Conservation (phyloP, 1,140 invertebrate genomes). For the Tyrophagus putrescentiae region DNA sequence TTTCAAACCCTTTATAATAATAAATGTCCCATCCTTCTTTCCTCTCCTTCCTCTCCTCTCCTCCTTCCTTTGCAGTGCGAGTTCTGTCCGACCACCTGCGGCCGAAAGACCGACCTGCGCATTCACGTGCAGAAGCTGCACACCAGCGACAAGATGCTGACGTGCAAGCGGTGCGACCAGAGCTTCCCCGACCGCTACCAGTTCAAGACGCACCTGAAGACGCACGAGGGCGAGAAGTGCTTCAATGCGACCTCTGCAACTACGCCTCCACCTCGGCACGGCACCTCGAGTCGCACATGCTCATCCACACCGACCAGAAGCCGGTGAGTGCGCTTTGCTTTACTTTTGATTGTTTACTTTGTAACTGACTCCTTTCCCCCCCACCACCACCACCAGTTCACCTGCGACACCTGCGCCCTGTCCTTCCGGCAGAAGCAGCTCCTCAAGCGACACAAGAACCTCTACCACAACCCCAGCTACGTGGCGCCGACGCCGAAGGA, state of each 20-base stretch:
- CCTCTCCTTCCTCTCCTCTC: no score
- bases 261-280: conserved; percentile 82
- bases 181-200: conserved; percentile 67
- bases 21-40: not conserved
- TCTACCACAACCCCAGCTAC: conserved; percentile 84
- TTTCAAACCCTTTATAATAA: not conserved
- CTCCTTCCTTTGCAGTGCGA: conserved; percentile 62
- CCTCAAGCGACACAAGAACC: conserved; percentile 73
- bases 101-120: conserved; percentile 84
- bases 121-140: conserved; percentile 93
- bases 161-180: conserved; percentile 83
- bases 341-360: conserved; percentile 32
- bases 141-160: conserved; percentile 74
- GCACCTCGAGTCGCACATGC: conserved; percentile 87
- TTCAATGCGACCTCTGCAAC: conserved; percentile 88
- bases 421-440: conserved; percentile 77
- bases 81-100: conserved; percentile 87
- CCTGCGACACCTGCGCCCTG: conserved; percentile 38
- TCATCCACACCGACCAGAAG: conserved; percentile 85
- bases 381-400: conserved; percentile 24
- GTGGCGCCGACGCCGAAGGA: conserved; percentile 72
- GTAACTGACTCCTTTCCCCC: conserved; percentile 17
- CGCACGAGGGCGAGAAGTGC: conserved; percentile 93
- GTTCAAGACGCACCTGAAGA: conserved; percentile 50
- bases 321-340: conserved; percentile 49